Evolutionary conservation across 2,888 invertebrate genomes (phyloP).

Genomic region (Apotomis capreana): DNA sequence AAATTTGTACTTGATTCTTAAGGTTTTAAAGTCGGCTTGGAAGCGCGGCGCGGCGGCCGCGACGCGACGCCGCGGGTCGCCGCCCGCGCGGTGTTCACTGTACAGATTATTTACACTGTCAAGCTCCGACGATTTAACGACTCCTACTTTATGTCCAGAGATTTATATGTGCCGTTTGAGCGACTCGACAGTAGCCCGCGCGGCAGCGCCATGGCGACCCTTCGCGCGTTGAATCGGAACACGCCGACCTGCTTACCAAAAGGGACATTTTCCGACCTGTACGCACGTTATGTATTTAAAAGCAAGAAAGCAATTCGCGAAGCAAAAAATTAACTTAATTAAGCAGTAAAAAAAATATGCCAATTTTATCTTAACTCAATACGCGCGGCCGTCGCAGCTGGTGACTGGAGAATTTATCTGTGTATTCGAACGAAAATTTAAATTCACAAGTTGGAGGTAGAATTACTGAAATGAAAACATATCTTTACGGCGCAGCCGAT

Average conservation of each 20-base stretch:
- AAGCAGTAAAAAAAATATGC: conserved; percentile 1
- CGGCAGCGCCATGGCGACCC: background rate
- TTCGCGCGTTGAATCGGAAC: conserved; percentile 4
- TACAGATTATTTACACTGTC: conserved; percentile 37
- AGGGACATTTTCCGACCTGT: background rate
- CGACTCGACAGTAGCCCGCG: conserved; percentile 1
- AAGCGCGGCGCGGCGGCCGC: conserved; percentile 20
- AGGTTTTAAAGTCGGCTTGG: conserved; percentile 54
- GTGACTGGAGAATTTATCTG: conserved; percentile 15
- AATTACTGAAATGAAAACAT: conserved; percentile 33
- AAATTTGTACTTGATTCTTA: conserved; percentile 68
- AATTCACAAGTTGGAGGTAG: conserved; percentile 23
- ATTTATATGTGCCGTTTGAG: conserved; percentile 22
- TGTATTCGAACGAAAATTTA: conserved; percentile 23
- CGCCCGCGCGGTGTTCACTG: conserved; percentile 19
- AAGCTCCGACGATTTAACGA: conserved; percentile 30
- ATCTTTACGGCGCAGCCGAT: conserved; percentile 23
- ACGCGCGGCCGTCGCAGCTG: background rate
- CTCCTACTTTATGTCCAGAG: conserved; percentile 37
- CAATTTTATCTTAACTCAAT: conserved; percentile 15
- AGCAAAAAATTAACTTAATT: conserved; percentile 10
- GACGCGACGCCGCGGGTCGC: background rate
- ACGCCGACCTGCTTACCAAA: background rate
- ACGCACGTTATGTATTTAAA: conserved; percentile 10
- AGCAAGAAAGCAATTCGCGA: conserved; percentile 13